Base-by-base conservation (phyloP, 1,140 invertebrate genomes). In the Drosophila fuyamai region DNA sequence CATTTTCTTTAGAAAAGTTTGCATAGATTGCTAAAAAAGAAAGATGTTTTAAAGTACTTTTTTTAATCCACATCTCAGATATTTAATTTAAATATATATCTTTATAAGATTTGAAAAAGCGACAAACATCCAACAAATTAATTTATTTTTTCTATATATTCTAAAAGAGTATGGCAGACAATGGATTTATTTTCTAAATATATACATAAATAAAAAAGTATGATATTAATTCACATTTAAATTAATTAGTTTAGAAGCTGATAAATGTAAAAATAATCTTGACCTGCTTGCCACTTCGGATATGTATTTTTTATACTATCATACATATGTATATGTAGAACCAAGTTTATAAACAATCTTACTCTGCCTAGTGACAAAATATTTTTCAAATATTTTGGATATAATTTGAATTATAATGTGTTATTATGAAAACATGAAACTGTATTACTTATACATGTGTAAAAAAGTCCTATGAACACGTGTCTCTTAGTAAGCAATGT, bases 261-360 rank as follows among this genome's bases (percentile, higher is more conserved):
- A 36, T 50, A 54, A 38, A 18, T 67, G 12, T 38, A 35, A 38
- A 47, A 68, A 67, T 70, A 47, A 56, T 70, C 40, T 40, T 70
- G 50, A 40, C 32, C 43, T 9, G 46, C 35, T 67, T 70, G 55
- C 60, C 63, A 67, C 59, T 43, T 51, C 8, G 50, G 16, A 41
- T 65, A 65, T 66, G 35, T 48, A 14, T 61, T 46, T 43, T 46
- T 67, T 23, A 38, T 10, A 36, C 35, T 41, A 16, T 43, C 63
- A 50, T 29, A 63, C n/a, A 46, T 46, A 41, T 16, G 23, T 23
- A 23, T 23, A 23, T 23, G 23, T 23, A 23, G 23, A 23, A 23
- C 23, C 38, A 29, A 48, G 10, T 48, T 65, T 71, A 54, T 66
- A 46, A 68, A 66, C 65, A 65, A 29, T 53, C 12, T 47, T 29